Base-by-base conservation (phyloP, 2,113 vertebrate species). In the Larimichthys crocea region DNA sequence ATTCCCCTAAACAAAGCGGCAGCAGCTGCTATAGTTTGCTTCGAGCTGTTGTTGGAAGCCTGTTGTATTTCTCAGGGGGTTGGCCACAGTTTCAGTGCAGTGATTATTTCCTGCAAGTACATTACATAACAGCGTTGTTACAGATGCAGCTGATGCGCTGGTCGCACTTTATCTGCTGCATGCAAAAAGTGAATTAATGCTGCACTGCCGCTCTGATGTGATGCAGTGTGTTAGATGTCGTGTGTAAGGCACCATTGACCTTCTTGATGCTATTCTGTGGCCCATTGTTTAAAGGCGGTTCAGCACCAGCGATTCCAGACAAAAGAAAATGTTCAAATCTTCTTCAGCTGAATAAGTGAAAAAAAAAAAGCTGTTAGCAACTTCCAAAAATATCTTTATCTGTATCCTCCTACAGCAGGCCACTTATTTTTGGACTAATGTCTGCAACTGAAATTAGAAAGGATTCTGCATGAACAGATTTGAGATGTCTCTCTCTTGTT, bases 51-150 rank as follows among this genome's bases (percentile, higher is more conserved):
- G 64, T 61, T 80, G 5, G 42, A 76, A 60, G 49, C 46, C 20
- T 61, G 74, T 63, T 57, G 55, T 79, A 10, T 26, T 74, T 72
- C 64, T 83, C 22, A 9, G 35, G 61, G 80, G 44, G 11, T 67
- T 68, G 76, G 64, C 40, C 55, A 40, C n/a, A 42, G 55, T 77
- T 82, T 61, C 44, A 80, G 52, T 52, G 68, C 79, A 69, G 69
- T 42, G 71, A 79, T 79, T 79, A 77, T 77, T 82, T 86, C 70
- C 55, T 86, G 56, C 40, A 62, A 78, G 61, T 63, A 16, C 35
- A 53, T 89, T 88, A 83, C 73, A 81, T 89, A 86, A 91, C 76
- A 75, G 48, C 70, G 49, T 55, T 84, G 80, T 64, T 80, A 75
- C 71, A 74, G 71, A 74, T 74, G 68, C 55, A 82, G 80, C 55